Evolutionary conservation across 2,113 vertebrate species (phyloP).

Genomic region (Siniperca chuatsi): DNA sequence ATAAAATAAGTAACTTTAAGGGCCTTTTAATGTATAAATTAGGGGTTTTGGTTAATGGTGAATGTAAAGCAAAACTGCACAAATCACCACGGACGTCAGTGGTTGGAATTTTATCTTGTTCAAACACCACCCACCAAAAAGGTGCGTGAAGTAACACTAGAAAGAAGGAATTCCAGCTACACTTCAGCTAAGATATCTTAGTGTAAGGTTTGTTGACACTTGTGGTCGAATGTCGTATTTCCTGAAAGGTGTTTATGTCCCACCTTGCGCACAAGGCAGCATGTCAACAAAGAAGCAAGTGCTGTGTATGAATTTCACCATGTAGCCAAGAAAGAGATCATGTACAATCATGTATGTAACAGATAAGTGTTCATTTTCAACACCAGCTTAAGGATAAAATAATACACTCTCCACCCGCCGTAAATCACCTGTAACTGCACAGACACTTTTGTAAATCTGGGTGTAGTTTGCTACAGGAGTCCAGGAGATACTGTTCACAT

Average conservation of each 20-base stretch:
- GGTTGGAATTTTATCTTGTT: background rate
- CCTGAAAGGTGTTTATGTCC: background rate
- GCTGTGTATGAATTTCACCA: conserved; percentile 28
- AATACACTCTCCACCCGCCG: conserved; percentile 10
- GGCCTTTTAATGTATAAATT: background rate
- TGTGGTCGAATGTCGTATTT: background rate
- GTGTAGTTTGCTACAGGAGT: conserved; percentile 15
- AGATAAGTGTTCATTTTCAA: conserved; percentile 18
- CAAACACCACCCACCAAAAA: background rate
- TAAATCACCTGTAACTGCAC: conserved; percentile 19
- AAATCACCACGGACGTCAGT: background rate
- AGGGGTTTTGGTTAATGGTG: background rate
- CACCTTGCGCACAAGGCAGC: background rate
- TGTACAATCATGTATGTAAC: background rate
- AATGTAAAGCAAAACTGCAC: background rate
- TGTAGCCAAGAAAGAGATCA: conserved; percentile 4
- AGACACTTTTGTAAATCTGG: conserved; percentile 34
- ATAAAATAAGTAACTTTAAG: background rate
- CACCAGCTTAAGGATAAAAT: conserved; percentile 9
- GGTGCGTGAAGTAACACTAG: background rate
- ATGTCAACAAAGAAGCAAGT: background rate
- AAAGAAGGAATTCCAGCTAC: background rate
- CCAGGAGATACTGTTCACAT: conserved; percentile 7
- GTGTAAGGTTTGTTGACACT: background rate
- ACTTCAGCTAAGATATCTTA: background rate